Percentiles rank a stretch among this genome's conserved stretches.
Evolutionary conservation across 2,113 vertebrate species (phyloP).

Genomic region (Gymnarchus niloticus): DNA sequence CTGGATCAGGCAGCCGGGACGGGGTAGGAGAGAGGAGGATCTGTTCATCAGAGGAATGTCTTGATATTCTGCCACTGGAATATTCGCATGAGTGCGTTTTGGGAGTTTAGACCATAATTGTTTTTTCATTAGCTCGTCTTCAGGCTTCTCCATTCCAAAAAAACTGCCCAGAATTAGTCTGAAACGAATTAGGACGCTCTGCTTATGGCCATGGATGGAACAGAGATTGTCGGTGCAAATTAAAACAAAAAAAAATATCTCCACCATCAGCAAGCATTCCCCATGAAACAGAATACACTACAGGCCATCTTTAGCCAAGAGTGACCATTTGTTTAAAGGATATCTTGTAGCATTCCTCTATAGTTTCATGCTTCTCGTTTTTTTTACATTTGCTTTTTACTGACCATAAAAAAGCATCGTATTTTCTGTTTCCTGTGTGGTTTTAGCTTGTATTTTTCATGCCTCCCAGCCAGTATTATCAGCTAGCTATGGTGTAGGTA

Average conservation of each 20-base stretch:
- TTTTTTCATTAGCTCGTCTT: neutral
- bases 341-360: conserved; percentile 38
- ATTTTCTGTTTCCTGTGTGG: conserved; percentile 17
- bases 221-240: conserved; percentile 48
- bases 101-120: neutral
- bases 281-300: conserved; percentile 49
- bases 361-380: conserved; percentile 27
- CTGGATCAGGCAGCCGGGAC: neutral
- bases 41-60: neutral
- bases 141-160: conserved; percentile 35
- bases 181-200: conserved; percentile 49
- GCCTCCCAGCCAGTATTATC: conserved; percentile 33
- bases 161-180: conserved; percentile 42
- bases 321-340: conserved; percentile 46
- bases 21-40: neutral
- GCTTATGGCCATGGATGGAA: conserved; percentile 42
- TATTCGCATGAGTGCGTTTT: conserved; percentile 27
- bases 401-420: neutral
- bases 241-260: conserved; percentile 53
- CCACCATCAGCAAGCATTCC: conserved; percentile 42
- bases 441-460: conserved; percentile 34
- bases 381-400: conserved; percentile 28
- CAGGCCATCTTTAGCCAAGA: conserved; percentile 46
- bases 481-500: conserved; percentile 28
- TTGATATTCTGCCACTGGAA: conserved; percentile 6